A percentile compares a stretch with the other conserved stretches of the same genome.
phyloP scores from a whole-genome alignment of 2,888 invertebrate species.

The Dexiosoma caninum region DNA sequence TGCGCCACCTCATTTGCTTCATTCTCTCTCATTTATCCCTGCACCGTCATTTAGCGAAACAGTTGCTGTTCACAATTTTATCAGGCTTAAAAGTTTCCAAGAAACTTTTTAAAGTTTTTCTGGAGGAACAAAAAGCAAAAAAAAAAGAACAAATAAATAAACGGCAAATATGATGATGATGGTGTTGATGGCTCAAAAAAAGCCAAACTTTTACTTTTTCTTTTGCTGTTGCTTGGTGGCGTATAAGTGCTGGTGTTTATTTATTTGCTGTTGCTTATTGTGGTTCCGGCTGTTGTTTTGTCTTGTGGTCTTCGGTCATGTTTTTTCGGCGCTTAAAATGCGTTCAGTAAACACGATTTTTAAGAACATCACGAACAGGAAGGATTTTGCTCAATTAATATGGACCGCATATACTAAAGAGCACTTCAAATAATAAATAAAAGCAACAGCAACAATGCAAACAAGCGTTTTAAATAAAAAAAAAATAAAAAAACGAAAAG shows the following conservation, averaged over 20 bases:
- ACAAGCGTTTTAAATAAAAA: neutral
- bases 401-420: slow-evolving; percentile 53
- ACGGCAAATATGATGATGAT: neutral
- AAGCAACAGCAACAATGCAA: neutral
- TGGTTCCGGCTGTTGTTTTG: neutral
- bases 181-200: slow-evolving; percentile 20
- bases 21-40: slow-evolving; percentile 3
- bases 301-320: slow-evolving; percentile 49
- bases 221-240: neutral
- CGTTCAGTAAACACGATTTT: slow-evolving; percentile 56
- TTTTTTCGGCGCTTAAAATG: slow-evolving; percentile 53
- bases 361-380: slow-evolving; percentile 49
- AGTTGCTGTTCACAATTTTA: slow-evolving; percentile 22
- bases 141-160: neutral
- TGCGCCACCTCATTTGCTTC: slow-evolving; percentile 4
- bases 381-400: slow-evolving; percentile 58
- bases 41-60: neutral
- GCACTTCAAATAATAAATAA: slow-evolving; percentile 27
- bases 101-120: slow-evolving; percentile 29
- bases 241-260: slow-evolving; percentile 7
- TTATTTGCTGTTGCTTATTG: neutral
- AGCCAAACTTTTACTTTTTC: slow-evolving; percentile 15
- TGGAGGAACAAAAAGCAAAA: neutral
- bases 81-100: slow-evolving; percentile 39
- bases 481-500: too few species aligned